Percentiles rank a stretch among this genome's conserved stretches.
phyloP scores from a whole-genome alignment of 2,113 vertebrate genomes.

The Charadrius vociferus region DNA sequence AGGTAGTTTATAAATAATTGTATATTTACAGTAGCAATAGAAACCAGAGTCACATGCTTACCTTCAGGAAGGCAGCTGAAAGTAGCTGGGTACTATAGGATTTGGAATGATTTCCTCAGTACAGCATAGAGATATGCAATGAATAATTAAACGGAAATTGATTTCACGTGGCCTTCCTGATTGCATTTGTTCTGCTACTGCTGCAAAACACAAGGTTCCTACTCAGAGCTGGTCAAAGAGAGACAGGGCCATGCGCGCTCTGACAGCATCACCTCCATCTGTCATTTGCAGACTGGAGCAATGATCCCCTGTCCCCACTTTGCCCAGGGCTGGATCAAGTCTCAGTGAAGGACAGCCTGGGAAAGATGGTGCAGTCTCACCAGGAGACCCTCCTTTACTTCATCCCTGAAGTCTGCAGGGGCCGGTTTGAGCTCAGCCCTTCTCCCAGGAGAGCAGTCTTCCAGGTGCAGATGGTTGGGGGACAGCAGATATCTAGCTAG shows the following conservation, averaged over 20 bases:
- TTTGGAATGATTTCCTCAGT: slow-evolving; percentile 21
- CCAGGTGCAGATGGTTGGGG: not conserved
- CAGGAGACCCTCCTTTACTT: not conserved
- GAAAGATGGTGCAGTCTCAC: not conserved
- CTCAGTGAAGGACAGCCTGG: not conserved
- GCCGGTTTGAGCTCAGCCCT: not conserved
- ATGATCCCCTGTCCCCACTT: rapidly evolving
- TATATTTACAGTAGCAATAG: slow-evolving; percentile 8
- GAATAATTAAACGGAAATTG: slow-evolving; percentile 57
- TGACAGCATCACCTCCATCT: not conserved
- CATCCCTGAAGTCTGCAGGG: not conserved
- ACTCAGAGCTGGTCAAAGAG: not conserved
- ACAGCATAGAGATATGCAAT: not conserved
- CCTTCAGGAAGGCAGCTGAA: slow-evolving; percentile 30
- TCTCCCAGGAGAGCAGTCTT: not conserved
- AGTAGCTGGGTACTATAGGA: not conserved
- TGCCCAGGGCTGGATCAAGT: not conserved
- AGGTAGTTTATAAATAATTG: slow-evolving; percentile 61
- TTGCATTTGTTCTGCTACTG: slow-evolving; percentile 1
- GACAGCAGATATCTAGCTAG: not conserved
- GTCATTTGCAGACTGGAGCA: not conserved
- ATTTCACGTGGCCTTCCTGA: not conserved
- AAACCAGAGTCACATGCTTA: not conserved
- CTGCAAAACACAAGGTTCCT: not conserved
- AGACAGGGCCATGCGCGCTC: rapidly evolving